Conservation (phyloP, 2,797 vertebrate genomes). For the Poeciliopsis paucimaculata region DNA sequence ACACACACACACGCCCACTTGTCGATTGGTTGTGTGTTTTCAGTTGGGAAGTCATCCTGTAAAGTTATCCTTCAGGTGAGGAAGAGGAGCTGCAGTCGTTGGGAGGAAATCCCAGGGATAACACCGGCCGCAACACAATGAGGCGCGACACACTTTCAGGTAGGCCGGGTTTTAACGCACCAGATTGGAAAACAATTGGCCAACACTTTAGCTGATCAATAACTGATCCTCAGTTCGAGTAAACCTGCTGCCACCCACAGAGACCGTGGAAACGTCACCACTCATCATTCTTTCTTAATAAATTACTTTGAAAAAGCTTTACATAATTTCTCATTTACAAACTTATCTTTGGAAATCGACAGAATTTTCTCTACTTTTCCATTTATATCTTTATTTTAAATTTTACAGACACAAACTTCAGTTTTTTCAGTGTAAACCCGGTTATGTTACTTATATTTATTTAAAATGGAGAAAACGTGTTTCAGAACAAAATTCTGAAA, state of each 20-base stretch:
- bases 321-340: background rate
- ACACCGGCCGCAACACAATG: slow-evolving; percentile 52
- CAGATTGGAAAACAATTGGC: slow-evolving; percentile 49
- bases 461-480: too few species aligned
- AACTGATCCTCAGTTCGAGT: slow-evolving; percentile 54
- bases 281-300: background rate
- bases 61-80: slow-evolving; percentile 57
- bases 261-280: background rate
- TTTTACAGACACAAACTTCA: background rate
- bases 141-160: slow-evolving; percentile 59
- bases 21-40: slow-evolving; percentile 19
- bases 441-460: too few species aligned
- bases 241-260: slow-evolving; percentile 51
- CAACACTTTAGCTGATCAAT: slow-evolving; percentile 50
- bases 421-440: too few species aligned
- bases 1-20: too few species aligned
- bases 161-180: slow-evolving; percentile 47
- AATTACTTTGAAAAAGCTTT: background rate
- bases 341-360: background rate
- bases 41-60: slow-evolving; percentile 43
- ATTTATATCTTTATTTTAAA: background rate
- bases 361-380: background rate
- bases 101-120: slow-evolving; percentile 74
- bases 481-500: too few species aligned
- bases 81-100: slow-evolving; percentile 64